phyloP scores from a whole-genome alignment of 2,888 invertebrate genomes.

The Cerceris ruficornis region DNA sequence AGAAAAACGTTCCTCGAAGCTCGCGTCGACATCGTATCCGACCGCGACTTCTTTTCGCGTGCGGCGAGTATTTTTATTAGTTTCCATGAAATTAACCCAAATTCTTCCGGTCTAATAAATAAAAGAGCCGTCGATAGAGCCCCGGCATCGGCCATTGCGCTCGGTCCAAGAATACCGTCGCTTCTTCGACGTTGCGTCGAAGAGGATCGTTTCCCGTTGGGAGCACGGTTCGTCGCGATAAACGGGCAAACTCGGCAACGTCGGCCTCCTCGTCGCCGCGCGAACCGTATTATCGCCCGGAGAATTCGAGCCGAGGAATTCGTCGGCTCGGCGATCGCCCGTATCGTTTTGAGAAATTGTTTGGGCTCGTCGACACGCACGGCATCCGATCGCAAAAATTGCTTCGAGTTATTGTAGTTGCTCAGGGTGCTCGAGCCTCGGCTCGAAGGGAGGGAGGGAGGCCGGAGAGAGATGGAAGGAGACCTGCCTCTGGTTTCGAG shows the following conservation, averaged over 20 bases:
- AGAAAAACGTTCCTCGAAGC: constrained; percentile 14
- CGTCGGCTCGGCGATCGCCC: background rate
- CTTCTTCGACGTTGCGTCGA: constrained; percentile 52
- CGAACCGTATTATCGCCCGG: background rate
- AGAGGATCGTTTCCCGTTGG: constrained; percentile 49
- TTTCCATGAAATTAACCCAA: constrained; percentile 60
- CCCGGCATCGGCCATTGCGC: background rate
- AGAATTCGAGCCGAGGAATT: background rate
- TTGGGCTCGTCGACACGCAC: constrained; percentile 62
- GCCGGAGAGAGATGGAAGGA: constrained; percentile 1
- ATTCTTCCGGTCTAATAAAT: constrained; percentile 60
- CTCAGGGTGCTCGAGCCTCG: constrained; percentile 33
- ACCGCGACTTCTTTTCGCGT: constrained; percentile 54
- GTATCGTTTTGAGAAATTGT: constrained; percentile 49
- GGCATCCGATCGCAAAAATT: constrained; percentile 60
- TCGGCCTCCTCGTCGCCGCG: background rate
- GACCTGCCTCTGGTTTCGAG: constrained; percentile 71
- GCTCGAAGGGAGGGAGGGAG: constrained; percentile 18
- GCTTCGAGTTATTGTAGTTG: constrained; percentile 49
- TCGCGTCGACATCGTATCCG: constrained; percentile 49
- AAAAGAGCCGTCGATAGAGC: constrained; percentile 51
- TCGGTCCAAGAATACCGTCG: constrained; percentile 42
- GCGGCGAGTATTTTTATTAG: constrained; percentile 58
- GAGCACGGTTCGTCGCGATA: constrained; percentile 11
- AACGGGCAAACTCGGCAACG: background rate